Evolutionary conservation across 1,140 invertebrate genomes (phyloP).

Genomic region (Trinorchestia longiramus): DNA sequence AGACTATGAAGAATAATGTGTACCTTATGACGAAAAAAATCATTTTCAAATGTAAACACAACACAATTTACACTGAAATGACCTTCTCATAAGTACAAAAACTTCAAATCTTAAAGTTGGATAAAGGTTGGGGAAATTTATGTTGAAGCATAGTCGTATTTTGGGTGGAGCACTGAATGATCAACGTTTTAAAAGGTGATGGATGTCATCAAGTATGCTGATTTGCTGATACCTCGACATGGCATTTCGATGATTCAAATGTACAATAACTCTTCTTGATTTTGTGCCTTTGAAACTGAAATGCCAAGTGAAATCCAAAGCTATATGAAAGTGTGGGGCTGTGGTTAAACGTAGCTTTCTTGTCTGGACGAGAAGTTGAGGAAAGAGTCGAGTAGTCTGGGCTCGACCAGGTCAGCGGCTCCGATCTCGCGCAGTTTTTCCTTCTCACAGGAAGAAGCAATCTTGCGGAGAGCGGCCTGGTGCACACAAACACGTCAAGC

Average conservation of each 20-base stretch:
- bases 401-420: conserved; percentile 77
- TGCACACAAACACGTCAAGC: conserved; percentile 67
- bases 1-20: not conserved
- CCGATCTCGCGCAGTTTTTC: conserved; percentile 73
- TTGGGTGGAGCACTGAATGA: not conserved
- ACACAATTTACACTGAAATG: not conserved
- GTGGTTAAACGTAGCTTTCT: conserved; percentile 76
- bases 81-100: not conserved
- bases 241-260: not conserved
- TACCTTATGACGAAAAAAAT: not conserved
- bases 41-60: not conserved
- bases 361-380: conserved; percentile 78
- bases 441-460: conserved; percentile 75
- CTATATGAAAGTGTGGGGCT: not conserved
- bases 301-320: not conserved
- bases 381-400: conserved; percentile 79
- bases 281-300: not conserved
- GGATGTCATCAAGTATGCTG: not conserved
- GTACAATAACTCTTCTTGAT: not conserved
- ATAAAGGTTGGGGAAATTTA: not conserved
- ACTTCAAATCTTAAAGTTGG: not conserved
- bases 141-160: not conserved
- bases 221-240: not conserved
- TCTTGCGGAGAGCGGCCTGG: conserved; percentile 79
- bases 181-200: not conserved